Conservation (phyloP, 1,140 invertebrate genomes). For the Sinonovacula constricta region DNA sequence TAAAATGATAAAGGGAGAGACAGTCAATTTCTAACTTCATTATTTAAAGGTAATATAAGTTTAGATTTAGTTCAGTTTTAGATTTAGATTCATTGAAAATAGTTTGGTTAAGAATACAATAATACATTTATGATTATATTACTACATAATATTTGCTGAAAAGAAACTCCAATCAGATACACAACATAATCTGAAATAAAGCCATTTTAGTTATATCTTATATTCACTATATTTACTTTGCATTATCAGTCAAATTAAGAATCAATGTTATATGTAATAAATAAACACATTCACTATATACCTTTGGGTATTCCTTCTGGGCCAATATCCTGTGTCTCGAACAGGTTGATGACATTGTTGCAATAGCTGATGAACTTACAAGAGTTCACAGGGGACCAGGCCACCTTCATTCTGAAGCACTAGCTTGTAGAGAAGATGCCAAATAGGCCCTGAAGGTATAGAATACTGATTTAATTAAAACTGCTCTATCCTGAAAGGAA, state of each 20-base stretch:
- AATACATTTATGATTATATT: too few species aligned
- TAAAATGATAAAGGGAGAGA: neutral
- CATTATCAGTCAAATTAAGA: neutral
- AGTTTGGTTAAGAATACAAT: too few species aligned
- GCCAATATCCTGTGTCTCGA: slow-evolving; percentile 18
- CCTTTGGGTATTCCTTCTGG: slow-evolving; percentile 34
- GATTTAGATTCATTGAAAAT: neutral
- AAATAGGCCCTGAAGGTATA: too few species aligned
- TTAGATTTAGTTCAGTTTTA: neutral
- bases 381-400: slow-evolving; percentile 29
- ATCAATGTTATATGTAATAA: neutral
- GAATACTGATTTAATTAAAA: too few species aligned
- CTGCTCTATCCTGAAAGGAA: too few species aligned
- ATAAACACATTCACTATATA: neutral
- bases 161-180: too few species aligned
- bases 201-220: neutral
- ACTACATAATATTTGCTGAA: too few species aligned
- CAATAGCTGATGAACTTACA: slow-evolving; percentile 39
- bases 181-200: neutral
- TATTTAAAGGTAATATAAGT: neutral
- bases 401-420: slow-evolving; percentile 49
- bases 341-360: slow-evolving; percentile 32
- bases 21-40: neutral
- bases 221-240: neutral
- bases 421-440: too few species aligned